Evolutionary conservation across 2,888 invertebrate genomes (phyloP).

Genomic region (Stenotaenia linearis): DNA sequence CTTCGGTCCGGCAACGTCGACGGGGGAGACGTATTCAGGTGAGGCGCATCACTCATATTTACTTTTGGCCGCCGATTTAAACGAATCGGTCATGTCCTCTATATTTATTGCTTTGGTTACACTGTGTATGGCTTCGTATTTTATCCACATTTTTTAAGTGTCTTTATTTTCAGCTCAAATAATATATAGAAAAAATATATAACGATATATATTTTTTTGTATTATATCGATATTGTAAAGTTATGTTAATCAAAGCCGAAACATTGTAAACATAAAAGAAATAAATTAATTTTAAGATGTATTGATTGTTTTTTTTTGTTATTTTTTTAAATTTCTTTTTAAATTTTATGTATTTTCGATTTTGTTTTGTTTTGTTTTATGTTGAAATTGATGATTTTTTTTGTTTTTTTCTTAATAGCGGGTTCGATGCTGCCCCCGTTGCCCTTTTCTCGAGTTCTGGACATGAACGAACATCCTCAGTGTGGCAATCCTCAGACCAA

Average conservation of each 20-base stretch:
- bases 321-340: too few species aligned
- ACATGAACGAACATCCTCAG: not conserved
- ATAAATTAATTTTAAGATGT: too few species aligned
- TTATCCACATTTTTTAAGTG: too few species aligned
- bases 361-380: not conserved
- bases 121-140: not conserved
- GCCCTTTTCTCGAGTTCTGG: not conserved
- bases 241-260: too few species aligned
- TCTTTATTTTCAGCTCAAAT: too few species aligned
- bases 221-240: too few species aligned
- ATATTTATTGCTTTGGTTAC: not conserved
- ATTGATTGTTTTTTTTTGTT: too few species aligned
- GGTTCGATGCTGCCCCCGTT: not conserved
- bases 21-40: constrained; percentile 1
- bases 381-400: too few species aligned
- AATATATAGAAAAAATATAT: too few species aligned
- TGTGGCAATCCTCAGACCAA: not conserved
- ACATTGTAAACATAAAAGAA: too few species aligned
- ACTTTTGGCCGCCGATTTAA: not conserved
- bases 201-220: too few species aligned
- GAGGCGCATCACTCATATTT: not conserved
- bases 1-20: not conserved
- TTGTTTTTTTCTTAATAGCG: not conserved
- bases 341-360: not conserved
- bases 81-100: not conserved